These are phyloP conservation scores for Coremacera marginata DNA, from an alignment of 2,888 invertebrate genomes.

Conservation along the genomic window DNA sequence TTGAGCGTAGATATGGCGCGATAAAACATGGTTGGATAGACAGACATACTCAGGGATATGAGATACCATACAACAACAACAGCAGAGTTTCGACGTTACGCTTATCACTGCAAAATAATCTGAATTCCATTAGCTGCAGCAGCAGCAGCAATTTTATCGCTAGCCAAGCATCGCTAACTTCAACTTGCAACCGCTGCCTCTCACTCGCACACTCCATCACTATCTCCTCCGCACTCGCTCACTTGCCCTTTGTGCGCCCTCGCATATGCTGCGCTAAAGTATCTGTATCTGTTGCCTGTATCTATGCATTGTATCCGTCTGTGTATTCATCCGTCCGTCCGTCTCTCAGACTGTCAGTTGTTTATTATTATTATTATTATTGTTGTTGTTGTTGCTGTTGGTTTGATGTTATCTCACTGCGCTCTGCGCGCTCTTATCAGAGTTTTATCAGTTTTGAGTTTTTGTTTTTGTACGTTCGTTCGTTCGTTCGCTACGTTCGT, in stretches of 20 bases:
- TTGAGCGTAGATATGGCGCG: slow-evolving; percentile 28
- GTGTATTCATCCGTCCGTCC: background rate
- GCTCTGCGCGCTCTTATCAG: slow-evolving; percentile 66
- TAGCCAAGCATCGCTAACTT: slow-evolving; percentile 29
- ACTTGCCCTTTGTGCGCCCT: slow-evolving; percentile 7
- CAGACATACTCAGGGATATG: background rate
- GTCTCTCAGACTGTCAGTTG: slow-evolving; percentile 23
- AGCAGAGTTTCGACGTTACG: background rate
- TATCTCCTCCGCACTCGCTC: background rate
- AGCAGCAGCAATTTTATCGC: slow-evolving; percentile 25
- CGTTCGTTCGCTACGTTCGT: slow-evolving; percentile 25
- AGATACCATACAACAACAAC: background rate
- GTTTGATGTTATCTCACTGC: slow-evolving; percentile 66
- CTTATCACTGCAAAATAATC: slow-evolving; percentile 67
- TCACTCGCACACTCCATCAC: background rate
- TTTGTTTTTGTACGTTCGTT: background rate
- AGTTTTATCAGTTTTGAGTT: slow-evolving; percentile 67
- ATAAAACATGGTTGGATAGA: slow-evolving; percentile 22
- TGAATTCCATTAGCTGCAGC: slow-evolving; percentile 66
- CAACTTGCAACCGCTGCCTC: slow-evolving; percentile 4
- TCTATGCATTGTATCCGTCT: slow-evolving; percentile 30
- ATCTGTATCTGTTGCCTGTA: slow-evolving; percentile 2
- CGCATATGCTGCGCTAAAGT: slow-evolving; percentile 29
- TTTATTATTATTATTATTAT: slow-evolving; percentile 37
- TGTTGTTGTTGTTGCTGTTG: slow-evolving; percentile 37